Base-by-base conservation (phyloP, 2,113 vertebrate species). In the Antigone vipio region DNA sequence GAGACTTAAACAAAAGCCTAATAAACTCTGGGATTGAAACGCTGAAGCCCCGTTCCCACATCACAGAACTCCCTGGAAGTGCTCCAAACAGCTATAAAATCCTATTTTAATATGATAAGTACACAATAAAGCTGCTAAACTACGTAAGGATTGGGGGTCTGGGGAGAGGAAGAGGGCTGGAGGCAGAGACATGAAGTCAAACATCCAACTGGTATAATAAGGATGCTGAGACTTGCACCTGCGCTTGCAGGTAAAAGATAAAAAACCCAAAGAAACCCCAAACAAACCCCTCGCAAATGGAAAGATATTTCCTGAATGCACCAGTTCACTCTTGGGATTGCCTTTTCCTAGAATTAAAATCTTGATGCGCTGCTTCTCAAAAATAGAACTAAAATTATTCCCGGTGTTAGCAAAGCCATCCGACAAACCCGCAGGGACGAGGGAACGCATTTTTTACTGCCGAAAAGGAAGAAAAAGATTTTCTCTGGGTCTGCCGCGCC, bases 391-490 rank as follows among this genome's bases (percentile, higher is more conserved):
- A 11, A 12, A 60, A 64, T 2, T 5, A 76, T 19, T 69, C 42
- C 75, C 1, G 6, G 47, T 63, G 67, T 86, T 83, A 92, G 95
- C 88, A 59, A 74, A 85, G 82, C 58, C 71, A 82, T 29, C 76
- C 62, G 77, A 81, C 42, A 81, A 96, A 92, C 42, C 95, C 55
- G 8, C 29, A 50, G 90, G 89, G 76, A 94, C 11, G 10, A 75
- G 47, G 75, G 85, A 82, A 66, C 5, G 32, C 16, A 6, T n/a
- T 76, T 95, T 95, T 52, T 89, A 62, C 49, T 66, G 91, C 64
- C 23, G 45, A 62, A 73, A 97, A 94, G 86, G 71, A 63, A 89
- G 85, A 59, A 44, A 85, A 88, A 45, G 55, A 40, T 85, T 97
- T 75, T 85, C 81, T 89, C 93, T 86, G 94, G 66, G 27, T 56